Base-by-base conservation (phyloP, 2,888 invertebrate genomes). In the Drosophila putrida region DNA sequence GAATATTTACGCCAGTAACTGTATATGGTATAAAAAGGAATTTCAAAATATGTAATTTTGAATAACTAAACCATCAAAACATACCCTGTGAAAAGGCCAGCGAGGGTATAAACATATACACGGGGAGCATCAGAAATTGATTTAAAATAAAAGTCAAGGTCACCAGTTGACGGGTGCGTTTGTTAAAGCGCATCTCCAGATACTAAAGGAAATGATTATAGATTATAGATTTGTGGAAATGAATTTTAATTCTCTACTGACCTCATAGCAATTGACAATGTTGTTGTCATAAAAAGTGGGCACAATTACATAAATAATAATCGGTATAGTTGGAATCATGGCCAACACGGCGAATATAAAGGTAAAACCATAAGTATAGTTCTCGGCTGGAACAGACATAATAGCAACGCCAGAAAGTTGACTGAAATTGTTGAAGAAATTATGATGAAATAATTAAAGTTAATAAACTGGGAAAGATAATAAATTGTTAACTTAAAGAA, bases 1-100 rank as follows among this genome's bases (percentile, higher is more conserved):
- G 94, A 13, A 94, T 92, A 70, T 93, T 93, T 11, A 94, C 88
- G 1, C 94, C 94, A 10, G 94, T 94, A 10, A 94, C 94, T 94
- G 90, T 41, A 91, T 91, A 41, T n/a, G n/a, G n/a, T n/a, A n/a
- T 20, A 20, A 20, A 20, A 20, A 20, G 2, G 20, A 2, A 20
- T 2, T 20, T 20, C 20, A 3, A 20, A 20, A 20, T 20, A 2
- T 20, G 2, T 20, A 0, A 1, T 20, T 3, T 20, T 20, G 20
- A 4, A 10, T 10, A 41, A 10, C 5, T 4, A 31, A 5, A 10
- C 4, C 10, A 8, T 10, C 9, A 9, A 4, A 2, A 33, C 65
- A 11, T 89, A 92, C 92, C 91, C 85, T 92, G 92, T 8, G 92
- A 85, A 54, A 92, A 92, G 6, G 92, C 91, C 50, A 92, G 62